Evolutionary conservation across 2,113 vertebrate species (phyloP).

Genomic region (Camelus dromedarius): DNA sequence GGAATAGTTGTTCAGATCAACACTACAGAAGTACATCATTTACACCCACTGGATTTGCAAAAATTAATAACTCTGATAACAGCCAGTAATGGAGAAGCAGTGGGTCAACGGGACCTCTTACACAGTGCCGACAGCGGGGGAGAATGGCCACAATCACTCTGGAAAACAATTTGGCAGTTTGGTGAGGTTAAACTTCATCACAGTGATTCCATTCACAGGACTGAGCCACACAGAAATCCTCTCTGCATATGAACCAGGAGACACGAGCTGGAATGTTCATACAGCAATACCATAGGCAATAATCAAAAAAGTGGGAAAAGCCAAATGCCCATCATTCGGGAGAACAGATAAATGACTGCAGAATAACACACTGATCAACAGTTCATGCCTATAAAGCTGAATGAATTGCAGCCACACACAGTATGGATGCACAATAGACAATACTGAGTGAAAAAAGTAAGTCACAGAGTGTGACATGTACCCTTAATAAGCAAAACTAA

Average conservation of each 20-base stretch:
- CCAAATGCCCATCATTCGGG: neutral
- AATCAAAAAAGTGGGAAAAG: neutral
- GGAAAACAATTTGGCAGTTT: neutral
- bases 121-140: neutral
- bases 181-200: neutral
- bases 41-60: neutral
- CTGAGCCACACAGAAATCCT: neutral
- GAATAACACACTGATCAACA: neutral
- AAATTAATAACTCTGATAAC: neutral
- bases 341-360: neutral
- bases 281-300: neutral
- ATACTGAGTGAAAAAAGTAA: neutral
- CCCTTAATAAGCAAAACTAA: neutral
- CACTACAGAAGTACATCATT: neutral
- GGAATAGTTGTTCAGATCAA: neutral
- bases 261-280: neutral
- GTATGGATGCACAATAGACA: neutral
- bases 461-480: neutral
- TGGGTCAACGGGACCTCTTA: neutral
- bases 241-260: neutral
- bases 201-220: neutral
- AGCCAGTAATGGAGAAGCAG: neutral
- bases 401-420: neutral
- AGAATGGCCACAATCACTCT: neutral
- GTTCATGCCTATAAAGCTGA: neutral